Evolutionary conservation across 2,888 invertebrate species (phyloP).

Genomic region (Drosophila fungiperda): DNA sequence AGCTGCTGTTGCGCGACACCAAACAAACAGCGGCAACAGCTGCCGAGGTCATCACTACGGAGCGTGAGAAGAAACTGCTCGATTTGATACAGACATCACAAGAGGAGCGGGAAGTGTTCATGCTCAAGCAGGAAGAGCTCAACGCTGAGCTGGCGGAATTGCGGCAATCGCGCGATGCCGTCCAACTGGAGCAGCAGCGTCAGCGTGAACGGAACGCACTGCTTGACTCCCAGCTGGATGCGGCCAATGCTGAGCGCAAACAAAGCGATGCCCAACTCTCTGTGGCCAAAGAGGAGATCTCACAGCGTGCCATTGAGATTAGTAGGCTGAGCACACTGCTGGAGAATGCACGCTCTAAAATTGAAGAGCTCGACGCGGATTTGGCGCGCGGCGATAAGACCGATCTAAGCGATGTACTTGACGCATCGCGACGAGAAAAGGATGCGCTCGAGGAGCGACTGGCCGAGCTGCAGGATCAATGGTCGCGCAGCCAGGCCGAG

Average conservation of each 20-base stretch:
- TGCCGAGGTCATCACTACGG: constrained; percentile 89
- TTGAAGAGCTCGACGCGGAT: constrained; percentile 89
- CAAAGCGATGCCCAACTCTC: constrained; percentile 90
- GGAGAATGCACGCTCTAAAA: constrained; percentile 94
- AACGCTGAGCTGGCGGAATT: constrained; percentile 89
- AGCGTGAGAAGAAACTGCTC: constrained; percentile 92
- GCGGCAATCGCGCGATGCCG: constrained; percentile 87
- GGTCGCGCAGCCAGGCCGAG: constrained; percentile 90
- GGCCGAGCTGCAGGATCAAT: constrained; percentile 89
- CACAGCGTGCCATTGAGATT: constrained; percentile 92
- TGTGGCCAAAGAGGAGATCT: constrained; percentile 90
- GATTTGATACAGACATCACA: constrained; percentile 93
- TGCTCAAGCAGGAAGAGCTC: constrained; percentile 92
- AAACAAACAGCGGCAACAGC: constrained; percentile 87
- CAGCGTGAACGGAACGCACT: constrained; percentile 89
- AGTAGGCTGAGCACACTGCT: constrained; percentile 91
- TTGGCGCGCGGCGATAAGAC: constrained; percentile 89
- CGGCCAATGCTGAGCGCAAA: constrained; percentile 90
- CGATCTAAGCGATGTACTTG: constrained; percentile 90
- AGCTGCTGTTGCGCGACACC: constrained; percentile 89
- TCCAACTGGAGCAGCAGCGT: constrained; percentile 88
- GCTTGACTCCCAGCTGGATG: constrained; percentile 91
- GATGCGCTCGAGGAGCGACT: constrained; percentile 90
- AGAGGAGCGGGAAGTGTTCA: constrained; percentile 90
- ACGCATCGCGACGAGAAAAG: constrained; percentile 90